Evolutionary conservation across 1,140 invertebrate genomes (phyloP).

Genomic region (Acromyrmex charruanus): DNA sequence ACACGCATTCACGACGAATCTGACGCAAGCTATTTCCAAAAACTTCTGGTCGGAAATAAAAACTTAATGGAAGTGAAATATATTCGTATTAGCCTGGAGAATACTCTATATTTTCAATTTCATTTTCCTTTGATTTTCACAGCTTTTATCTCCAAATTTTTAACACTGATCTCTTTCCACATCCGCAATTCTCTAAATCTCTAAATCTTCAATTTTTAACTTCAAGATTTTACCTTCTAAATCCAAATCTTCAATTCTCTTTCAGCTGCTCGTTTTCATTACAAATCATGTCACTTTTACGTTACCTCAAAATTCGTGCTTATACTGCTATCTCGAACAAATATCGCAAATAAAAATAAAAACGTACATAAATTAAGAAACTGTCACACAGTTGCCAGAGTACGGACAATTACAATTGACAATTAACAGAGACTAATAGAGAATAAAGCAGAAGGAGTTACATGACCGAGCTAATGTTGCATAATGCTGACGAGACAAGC

Average conservation of each 20-base stretch:
- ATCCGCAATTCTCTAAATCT: background rate
- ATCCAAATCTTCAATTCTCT: background rate
- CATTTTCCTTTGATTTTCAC: background rate
- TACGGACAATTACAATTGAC: constrained; percentile 22
- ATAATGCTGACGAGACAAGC: constrained; percentile 54
- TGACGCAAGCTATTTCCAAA: background rate
- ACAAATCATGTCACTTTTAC: background rate
- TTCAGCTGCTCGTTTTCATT: background rate
- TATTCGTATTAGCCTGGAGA: background rate
- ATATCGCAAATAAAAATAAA: background rate
- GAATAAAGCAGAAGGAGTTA: constrained; percentile 16
- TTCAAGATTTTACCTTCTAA: background rate
- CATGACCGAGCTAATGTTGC: constrained; percentile 14
- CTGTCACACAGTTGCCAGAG: background rate
- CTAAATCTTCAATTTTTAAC: constrained; percentile 3
- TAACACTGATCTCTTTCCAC: too few species aligned
- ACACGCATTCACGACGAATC: background rate
- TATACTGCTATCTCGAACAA: background rate
- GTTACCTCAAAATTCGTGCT: background rate
- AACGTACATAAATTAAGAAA: constrained; percentile 13
- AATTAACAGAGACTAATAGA: constrained; percentile 28
- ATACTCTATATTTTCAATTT: background rate
- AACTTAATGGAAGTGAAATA: background rate
- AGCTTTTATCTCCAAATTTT: background rate
- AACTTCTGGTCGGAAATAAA: background rate